Evolutionary conservation across 2,113 vertebrate genomes (phyloP).

Genomic region (Arizona elegans): DNA sequence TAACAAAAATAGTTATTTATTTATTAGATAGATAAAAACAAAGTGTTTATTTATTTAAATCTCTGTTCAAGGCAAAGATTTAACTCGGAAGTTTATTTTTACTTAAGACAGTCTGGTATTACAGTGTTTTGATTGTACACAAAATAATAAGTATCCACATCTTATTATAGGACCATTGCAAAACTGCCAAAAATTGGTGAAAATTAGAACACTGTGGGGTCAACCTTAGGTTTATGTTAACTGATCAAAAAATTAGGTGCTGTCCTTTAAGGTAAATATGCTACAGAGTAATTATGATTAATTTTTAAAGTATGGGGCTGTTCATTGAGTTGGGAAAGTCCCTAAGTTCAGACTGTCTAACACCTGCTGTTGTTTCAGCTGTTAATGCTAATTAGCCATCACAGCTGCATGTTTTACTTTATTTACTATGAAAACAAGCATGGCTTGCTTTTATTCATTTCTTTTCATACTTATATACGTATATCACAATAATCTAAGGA

Average conservation of each 20-base stretch:
- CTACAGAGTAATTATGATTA: not conserved
- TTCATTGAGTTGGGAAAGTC: not conserved
- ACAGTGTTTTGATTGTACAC: not conserved
- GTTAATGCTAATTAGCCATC: rapidly evolving
- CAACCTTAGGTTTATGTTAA: not conserved
- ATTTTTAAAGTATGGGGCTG: not conserved
- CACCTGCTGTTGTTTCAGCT: not conserved
- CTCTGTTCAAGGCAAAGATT: not conserved
- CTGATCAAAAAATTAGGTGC: not conserved
- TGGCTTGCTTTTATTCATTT: not conserved
- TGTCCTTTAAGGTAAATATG: not conserved
- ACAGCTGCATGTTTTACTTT: rapidly evolving
- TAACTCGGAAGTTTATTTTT: not conserved
- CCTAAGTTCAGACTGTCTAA: not conserved
- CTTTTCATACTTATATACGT: not conserved
- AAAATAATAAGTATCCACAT: not conserved
- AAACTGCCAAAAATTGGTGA: not conserved
- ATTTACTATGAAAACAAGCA: not conserved
- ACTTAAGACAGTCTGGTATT: not conserved
- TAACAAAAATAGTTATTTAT: not conserved
- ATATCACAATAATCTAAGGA: not conserved
- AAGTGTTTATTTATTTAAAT: not conserved
- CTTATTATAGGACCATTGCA: not conserved
- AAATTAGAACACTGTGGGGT: not conserved
- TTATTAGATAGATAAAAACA: not conserved